Evolutionary conservation across 2,113 vertebrate species (phyloP).

Genomic region (Caloenas nicobarica): DNA sequence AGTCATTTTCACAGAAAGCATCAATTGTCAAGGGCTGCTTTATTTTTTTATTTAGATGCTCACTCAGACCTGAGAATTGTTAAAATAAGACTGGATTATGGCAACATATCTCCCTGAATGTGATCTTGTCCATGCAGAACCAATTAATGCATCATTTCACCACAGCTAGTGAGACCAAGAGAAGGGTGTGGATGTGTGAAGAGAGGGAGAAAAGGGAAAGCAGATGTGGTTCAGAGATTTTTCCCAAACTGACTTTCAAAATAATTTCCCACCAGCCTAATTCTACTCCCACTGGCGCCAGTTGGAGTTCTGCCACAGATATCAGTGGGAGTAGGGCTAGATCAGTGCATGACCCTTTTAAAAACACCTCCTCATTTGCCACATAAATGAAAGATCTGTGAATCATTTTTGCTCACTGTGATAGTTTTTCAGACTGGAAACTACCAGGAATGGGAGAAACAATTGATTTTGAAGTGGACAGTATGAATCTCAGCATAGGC

Average conservation of each 20-base stretch:
- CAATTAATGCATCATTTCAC: slow-evolving; percentile 22
- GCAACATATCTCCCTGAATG: background rate
- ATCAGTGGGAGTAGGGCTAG: background rate
- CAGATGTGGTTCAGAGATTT: background rate
- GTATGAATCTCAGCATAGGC: background rate
- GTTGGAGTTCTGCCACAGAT: background rate
- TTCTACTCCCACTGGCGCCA: background rate
- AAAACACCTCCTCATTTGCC: background rate
- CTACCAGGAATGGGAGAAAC: background rate
- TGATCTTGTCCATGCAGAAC: slow-evolving; percentile 1
- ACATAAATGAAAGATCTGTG: background rate
- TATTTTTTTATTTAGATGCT: background rate
- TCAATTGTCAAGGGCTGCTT: background rate
- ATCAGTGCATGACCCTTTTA: background rate
- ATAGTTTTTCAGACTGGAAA: background rate
- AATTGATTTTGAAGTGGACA: background rate
- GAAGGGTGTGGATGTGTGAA: background rate
- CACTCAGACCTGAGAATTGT: slow-evolving; percentile 37
- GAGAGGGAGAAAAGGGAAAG: background rate
- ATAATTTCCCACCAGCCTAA: background rate
- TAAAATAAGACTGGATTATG: slow-evolving; percentile 42
- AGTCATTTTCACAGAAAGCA: slow-evolving; percentile 20
- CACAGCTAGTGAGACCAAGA: background rate
- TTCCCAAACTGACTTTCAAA: slow-evolving; percentile 10
- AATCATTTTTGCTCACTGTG: background rate